Base-by-base conservation (phyloP, 2,888 invertebrate species). In the Seira musarum region DNA sequence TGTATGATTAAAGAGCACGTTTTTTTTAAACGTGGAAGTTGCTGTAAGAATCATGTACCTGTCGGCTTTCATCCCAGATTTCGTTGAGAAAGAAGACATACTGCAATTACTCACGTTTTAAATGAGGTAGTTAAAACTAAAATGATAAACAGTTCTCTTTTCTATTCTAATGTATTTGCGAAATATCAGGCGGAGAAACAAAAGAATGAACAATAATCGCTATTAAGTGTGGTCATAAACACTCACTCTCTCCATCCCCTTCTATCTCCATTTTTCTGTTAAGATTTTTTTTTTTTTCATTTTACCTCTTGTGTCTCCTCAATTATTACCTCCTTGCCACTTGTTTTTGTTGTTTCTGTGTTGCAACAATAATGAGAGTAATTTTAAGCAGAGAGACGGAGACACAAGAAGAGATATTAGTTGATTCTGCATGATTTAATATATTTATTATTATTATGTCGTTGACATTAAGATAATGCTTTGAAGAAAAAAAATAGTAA, bases 401-500 rank as follows among this genome's bases (percentile, higher is more conserved):
- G 53, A 53, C 53, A 53, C 6, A 53, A 13, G 53, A 53, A 15
- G 30, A 30, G 30, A 30, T 30, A 30, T 8, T 30, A 30, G 71
- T 46, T 63, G 71, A 71, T 71, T 71, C 71, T 40, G 46, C 71
- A 63, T 61, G 61, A 71, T 63, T 71, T 71, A 61, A 30, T 30
- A 57, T 65, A 30, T 30, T 30, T 30, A 30, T 25, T 65, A 30
- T 35, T 17, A 35, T 65, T 22, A 67, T 68, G 78, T 46, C 78
- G 72, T 72, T 78, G 78, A 72, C 78, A 78, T 78, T 78, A 24
- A 72, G 72, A 78, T 76, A 70, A 78, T 71, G 71, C 30, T 35
- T 25, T 40, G 40, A 40, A 40, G 13, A 40, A 53, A 53, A n/a
- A 53, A 30, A 30, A 30, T 30, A 30, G 30, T 5, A 53, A 53